Base-by-base conservation (phyloP, 2,797 vertebrate species). In the Sebastes alutus region DNA sequence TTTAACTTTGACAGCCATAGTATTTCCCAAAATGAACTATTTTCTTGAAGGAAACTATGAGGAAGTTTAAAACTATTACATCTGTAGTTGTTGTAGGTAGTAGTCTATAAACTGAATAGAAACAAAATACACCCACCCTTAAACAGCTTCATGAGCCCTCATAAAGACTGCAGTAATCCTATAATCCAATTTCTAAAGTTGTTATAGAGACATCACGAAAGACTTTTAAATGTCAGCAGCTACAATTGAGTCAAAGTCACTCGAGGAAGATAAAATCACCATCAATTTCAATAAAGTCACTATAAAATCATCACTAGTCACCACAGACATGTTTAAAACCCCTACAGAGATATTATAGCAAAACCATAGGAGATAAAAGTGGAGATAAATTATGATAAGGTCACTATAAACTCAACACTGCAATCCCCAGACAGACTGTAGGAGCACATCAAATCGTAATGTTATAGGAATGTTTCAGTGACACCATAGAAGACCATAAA, bases 361-460 rank as follows among this genome's bases (percentile, higher is more conserved):
- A 60, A 62, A 69, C 35, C 16, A 25, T 16, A 30, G 33, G 52
- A 66, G 71, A 76, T 68, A 62, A 29, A 83, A 71, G 1, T 11
- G 56, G 65, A 65, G 63, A 75, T 78, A 35, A 56, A 69, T 82
- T 42, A 62, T 12, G 16, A 27, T 73, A 58, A 52, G 22, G 30
- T 73, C 29, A 11, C 65, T 27, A 70, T 84, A 76, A 88, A 88
- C 61, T 84, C 84, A 81, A 3, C 70, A 30, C 71, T 27, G 0
- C 30, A 38, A 7, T 69, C 22, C 30, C 11, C 52, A 61, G 60
- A 58, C 64, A 60, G 46, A 25, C 35, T 68, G 56, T 68, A 10
- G 1, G 2, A 74, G 46, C 32, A 56, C 61, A 65, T 67, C 56
- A 23, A 65, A 38, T 54, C 0, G 1, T 27, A 63, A 72, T 42